Evolutionary conservation across 2,888 invertebrate genomes (phyloP), one percentile per base, ranked within the genome.

Genomic region (Apamea anceps): DNA sequence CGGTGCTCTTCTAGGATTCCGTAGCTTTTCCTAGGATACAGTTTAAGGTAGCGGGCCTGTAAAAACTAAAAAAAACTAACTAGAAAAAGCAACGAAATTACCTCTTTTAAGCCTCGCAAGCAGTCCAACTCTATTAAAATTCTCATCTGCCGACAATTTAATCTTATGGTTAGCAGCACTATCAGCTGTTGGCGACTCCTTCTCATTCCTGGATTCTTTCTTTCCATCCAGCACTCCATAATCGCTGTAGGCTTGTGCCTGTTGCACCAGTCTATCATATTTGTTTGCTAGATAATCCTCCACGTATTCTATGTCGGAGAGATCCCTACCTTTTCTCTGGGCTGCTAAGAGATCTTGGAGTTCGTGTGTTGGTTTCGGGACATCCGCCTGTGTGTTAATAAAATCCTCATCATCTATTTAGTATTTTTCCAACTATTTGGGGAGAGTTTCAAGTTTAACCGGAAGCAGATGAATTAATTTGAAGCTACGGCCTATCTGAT

Each of bases 201-300:
- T 92, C 0, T 90, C 90, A 32, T 91, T 91, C 28, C 89, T 89
- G 0, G 77, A 75, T 10, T 91, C 93, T 60, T 94, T 95, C 77
- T 94, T 95, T 2, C 80, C 92, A 68, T 94, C 91, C 1, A 96
- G 66, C 0, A 96, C 96, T 3, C 96, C 96, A 79, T 96, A 96
- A 75, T 96, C 96, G 80, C 96, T 96, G 60, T 96, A 96, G 0
- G 96, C 96, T 91, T 96, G 96, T 0, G 96, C 95, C 89, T 95
- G 91, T 84, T 92, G 89, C 0, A 90, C 93, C 25, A 95, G 75
- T 72, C 91, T 94, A 37, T 92, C 91, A 73, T 93, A 92, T 85
- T 94, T 95, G 65, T 89, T 91, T 28, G 91, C 88, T 3, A 93
- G 66, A 88, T 95, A 95, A 67, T 94, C 94, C 88, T 96, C 95